Evolutionary conservation across 2,888 invertebrate species (phyloP).

Genomic region (Branchipolynoe longqiensis): DNA sequence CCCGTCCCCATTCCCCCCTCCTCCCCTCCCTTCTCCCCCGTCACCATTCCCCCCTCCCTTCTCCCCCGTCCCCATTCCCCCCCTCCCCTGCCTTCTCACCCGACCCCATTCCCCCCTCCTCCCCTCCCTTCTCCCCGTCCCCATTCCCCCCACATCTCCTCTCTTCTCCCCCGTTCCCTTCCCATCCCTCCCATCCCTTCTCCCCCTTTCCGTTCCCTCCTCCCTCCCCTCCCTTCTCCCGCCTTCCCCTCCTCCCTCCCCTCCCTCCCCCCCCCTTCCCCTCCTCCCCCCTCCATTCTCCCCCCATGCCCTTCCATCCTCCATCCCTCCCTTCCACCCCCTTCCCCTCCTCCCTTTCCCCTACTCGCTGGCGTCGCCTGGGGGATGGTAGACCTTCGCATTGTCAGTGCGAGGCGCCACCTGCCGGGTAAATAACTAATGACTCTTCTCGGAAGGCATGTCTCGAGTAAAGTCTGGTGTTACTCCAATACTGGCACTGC

Average conservation of each 20-base stretch:
- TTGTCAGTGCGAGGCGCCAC: background rate
- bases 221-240: background rate
- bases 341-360: background rate
- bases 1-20: too few species aligned
- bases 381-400: background rate
- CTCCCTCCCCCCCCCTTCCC: background rate
- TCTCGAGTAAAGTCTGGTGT: background rate
- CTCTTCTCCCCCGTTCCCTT: too few species aligned
- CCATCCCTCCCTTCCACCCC: background rate
- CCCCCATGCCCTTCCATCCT: background rate
- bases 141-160: background rate
- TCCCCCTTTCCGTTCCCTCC: background rate
- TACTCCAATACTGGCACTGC: background rate
- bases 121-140: background rate
- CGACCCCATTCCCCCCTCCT: background rate
- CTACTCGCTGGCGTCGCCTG: background rate
- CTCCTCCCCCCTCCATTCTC: background rate
- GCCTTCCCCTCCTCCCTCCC: background rate
- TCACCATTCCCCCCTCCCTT: too few species aligned
- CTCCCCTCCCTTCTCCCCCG: too few species aligned
- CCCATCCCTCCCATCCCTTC: too few species aligned
- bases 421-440: constrained; percentile 3
- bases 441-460: background rate
- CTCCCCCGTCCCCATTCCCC: too few species aligned
- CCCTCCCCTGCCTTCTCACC: background rate